phyloP scores from a whole-genome alignment of 2,888 invertebrate species.

The Sesia apiformis region DNA sequence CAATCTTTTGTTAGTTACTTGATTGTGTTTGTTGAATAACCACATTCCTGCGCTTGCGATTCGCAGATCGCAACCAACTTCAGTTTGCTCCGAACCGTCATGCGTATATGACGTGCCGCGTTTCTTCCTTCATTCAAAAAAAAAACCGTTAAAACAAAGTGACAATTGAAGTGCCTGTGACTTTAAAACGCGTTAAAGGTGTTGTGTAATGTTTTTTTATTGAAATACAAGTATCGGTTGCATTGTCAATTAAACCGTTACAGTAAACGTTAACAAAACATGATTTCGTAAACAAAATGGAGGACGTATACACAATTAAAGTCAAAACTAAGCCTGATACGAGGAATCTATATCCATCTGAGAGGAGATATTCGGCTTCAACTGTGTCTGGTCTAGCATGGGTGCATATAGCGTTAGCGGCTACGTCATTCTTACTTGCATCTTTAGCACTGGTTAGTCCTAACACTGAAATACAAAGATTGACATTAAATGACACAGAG shows the following conservation, averaged over 20 bases:
- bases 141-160: constrained; percentile 6
- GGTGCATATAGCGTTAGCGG: constrained; percentile 76
- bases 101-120: constrained; percentile 15
- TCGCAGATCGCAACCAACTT: constrained; percentile 13
- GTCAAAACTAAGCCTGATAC: constrained; percentile 77
- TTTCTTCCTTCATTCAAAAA: constrained; percentile 6
- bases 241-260: constrained; percentile 3
- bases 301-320: constrained; percentile 80
- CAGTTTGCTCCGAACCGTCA: constrained; percentile 19
- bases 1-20: not conserved
- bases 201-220: not conserved
- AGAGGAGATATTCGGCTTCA: constrained; percentile 79
- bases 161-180: constrained; percentile 1
- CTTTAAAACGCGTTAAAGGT: not conserved
- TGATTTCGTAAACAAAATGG: constrained; percentile 57
- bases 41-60: constrained; percentile 6
- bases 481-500: constrained; percentile 13
- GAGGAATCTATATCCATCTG: constrained; percentile 76
- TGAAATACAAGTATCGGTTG: not conserved
- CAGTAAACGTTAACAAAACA: constrained; percentile 1
- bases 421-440: constrained; percentile 73
- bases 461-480: constrained; percentile 14
- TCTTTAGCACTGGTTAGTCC: constrained; percentile 64
- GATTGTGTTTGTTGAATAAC: not conserved
- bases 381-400: constrained; percentile 78